Evolutionary conservation across 1,140 invertebrate genomes (phyloP).

Genomic region (Zaprionus africanus): DNA sequence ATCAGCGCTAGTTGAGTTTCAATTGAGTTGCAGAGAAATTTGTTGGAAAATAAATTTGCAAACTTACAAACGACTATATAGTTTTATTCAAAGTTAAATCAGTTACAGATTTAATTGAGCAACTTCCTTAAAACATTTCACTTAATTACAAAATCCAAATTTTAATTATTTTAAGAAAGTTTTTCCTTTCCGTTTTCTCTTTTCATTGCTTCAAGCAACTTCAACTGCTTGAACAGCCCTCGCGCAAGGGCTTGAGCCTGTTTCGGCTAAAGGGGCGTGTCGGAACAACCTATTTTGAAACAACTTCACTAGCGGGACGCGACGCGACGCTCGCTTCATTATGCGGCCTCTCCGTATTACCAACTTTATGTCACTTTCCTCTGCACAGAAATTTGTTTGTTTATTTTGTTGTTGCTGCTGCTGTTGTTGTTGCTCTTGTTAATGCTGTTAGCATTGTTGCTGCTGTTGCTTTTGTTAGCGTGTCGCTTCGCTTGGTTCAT

Average conservation of each 20-base stretch:
- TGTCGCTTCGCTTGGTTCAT: constrained; percentile 65
- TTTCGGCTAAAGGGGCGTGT: background rate
- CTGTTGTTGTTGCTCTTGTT: constrained; percentile 17
- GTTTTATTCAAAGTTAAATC: too few relatives aligned
- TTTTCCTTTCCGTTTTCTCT: background rate
- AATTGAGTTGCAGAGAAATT: background rate
- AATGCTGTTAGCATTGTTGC: constrained; percentile 18
- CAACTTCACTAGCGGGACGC: constrained; percentile 34
- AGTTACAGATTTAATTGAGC: too few relatives aligned
- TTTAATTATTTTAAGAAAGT: background rate
- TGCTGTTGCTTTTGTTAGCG: constrained; percentile 29
- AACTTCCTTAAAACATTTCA: background rate
- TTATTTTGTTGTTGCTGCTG: constrained; percentile 9
- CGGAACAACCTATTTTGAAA: constrained; percentile 22
- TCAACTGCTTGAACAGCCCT: constrained; percentile 12
- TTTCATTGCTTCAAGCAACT: background rate
- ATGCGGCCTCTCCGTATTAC: constrained; percentile 59
- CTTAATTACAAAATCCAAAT: background rate
- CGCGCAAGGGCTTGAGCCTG: constrained; percentile 8
- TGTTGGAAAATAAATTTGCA: background rate
- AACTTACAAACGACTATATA: background rate
- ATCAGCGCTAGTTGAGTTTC: background rate
- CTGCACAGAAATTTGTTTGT: constrained; percentile 33
- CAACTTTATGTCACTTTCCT: constrained; percentile 68
- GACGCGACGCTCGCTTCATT: constrained; percentile 59